Base-by-base conservation (phyloP, 2,113 vertebrate genomes). In the Hassar affinis region DNA sequence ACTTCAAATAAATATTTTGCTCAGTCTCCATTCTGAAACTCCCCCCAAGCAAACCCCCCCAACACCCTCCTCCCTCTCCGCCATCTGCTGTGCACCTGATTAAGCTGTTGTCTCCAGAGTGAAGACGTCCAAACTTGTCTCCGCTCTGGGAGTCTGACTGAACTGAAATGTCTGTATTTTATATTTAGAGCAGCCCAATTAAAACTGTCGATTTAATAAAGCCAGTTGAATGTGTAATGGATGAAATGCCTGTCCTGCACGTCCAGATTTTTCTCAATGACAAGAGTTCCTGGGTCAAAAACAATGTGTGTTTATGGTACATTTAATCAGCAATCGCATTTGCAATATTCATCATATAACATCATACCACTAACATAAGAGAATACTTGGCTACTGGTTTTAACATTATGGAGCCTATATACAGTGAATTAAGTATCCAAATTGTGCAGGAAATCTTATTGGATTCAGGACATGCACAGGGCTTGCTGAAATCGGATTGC, bases 41-140 rank as follows among this genome's bases (percentile, higher is more conserved):
- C 64, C 18, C 1, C 15, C 6, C 4, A 0, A 7, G 6, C 11
- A 27, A 11, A n/a, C 12, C 30, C 72, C 30, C 17, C 20, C 15
- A 76, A 1, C 14, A 75, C 30, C 14, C 72, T 52, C 1, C n/a
- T 75, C 47, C 45, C 33, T 79, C 42, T 79, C 57, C 20, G 14
- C 78, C 59, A 64, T 80, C 78, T 80, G 78, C 42, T 66, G 59
- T 80, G 79, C 49, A 38, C 45, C 47, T 81, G 64, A 54, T 81
- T 81, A 69, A 42, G 14, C 14, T 56, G 79, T 56, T 12, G 49
- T 80, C 62, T 80, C 79, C 61, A 68, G 61, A 68, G 76, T 59
- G 76, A 78, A 78, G 22, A 78, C 11, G 56, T 69, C 61, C n/a
- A 17, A 79, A 30, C n/a, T 4, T 75, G 74, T 12, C 56, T 68